phyloP scores from a whole-genome alignment of 1,140 invertebrate genomes.

The Psix sp. region DNA sequence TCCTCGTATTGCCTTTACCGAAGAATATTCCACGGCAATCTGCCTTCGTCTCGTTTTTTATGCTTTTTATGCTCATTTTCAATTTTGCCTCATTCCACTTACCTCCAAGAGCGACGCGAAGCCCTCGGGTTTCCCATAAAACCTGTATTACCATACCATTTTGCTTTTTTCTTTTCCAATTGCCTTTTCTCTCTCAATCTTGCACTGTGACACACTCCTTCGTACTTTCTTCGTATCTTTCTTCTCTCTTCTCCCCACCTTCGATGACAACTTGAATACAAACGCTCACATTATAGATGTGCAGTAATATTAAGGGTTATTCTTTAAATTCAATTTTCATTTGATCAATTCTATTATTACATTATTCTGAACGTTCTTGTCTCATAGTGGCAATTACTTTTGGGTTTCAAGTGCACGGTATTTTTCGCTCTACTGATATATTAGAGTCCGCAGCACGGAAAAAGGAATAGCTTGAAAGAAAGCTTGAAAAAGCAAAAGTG shows the following conservation, averaged over 20 bases:
- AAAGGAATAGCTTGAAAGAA: no score
- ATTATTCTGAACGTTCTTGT: slow-evolving; percentile 17
- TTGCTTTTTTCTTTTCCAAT: slow-evolving; percentile 45
- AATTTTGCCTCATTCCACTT: slow-evolving; percentile 70
- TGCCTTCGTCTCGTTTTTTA: slow-evolving; percentile 73
- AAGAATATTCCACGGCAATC: slow-evolving; percentile 76
- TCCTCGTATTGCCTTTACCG: slow-evolving; percentile 66
- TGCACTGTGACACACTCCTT: slow-evolving; percentile 30
- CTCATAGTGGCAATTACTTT: slow-evolving; percentile 1
- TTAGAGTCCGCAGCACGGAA: no score
- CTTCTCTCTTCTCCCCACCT: slow-evolving; percentile 53
- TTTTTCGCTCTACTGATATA: slow-evolving; percentile 17
- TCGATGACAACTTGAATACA: slow-evolving; percentile 71
- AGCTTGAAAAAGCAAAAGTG: no score
- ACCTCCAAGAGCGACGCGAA: slow-evolving; percentile 51
- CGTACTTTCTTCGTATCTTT: slow-evolving; percentile 32
- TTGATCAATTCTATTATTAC: slow-evolving; percentile 48
- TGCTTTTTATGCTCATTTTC: slow-evolving; percentile 77
- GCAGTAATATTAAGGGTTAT: slow-evolving; percentile 29
- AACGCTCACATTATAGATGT: slow-evolving; percentile 67
- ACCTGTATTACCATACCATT: slow-evolving; percentile 72
- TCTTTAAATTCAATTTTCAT: slow-evolving; percentile 52
- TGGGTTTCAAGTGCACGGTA: slow-evolving; percentile 2
- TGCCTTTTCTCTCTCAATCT: slow-evolving; percentile 46
- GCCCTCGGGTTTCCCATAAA: slow-evolving; percentile 70